Percentiles rank a stretch among this genome's conserved stretches.
phyloP scores from a whole-genome alignment of 1,140 invertebrate genomes.

The Lepidurus couesii region DNA sequence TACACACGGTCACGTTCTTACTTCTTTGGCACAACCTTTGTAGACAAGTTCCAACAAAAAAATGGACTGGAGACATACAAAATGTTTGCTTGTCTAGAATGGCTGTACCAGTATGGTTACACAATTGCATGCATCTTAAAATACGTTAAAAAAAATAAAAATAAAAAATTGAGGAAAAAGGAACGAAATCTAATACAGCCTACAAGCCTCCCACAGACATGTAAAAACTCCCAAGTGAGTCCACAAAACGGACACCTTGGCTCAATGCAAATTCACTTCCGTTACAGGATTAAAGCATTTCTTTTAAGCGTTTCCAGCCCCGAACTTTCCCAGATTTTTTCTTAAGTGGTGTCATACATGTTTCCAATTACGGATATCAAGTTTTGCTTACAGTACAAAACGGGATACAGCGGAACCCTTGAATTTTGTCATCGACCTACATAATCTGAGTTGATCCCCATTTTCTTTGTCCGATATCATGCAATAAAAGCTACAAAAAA shows the following conservation, averaged over 20 bases:
- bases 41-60: not conserved
- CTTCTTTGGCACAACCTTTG: not conserved
- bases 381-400: conserved; percentile 9
- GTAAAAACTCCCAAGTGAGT: not conserved
- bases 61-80: not conserved
- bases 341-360: not conserved
- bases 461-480: not conserved
- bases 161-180: not conserved
- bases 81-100: not conserved
- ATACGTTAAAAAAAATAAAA: not conserved
- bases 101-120: not conserved
- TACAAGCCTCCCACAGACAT: not conserved
- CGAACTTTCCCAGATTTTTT: not conserved
- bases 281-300: not conserved
- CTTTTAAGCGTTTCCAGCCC: not conserved
- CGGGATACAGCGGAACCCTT: conserved; percentile 3
- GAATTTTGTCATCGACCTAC: conserved; percentile 5
- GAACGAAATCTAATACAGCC: not conserved
- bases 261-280: conserved; percentile 10
- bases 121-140: conserved; percentile 8
- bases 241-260: conserved; percentile 1
- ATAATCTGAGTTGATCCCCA: not conserved
- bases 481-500: not conserved
- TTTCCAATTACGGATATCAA: not conserved
- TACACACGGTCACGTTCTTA: not conserved